A percentile compares a stretch with the other conserved stretches of the same genome.
Conservation (phyloP, 2,113 vertebrate genomes). For the Aramus guarauna region DNA sequence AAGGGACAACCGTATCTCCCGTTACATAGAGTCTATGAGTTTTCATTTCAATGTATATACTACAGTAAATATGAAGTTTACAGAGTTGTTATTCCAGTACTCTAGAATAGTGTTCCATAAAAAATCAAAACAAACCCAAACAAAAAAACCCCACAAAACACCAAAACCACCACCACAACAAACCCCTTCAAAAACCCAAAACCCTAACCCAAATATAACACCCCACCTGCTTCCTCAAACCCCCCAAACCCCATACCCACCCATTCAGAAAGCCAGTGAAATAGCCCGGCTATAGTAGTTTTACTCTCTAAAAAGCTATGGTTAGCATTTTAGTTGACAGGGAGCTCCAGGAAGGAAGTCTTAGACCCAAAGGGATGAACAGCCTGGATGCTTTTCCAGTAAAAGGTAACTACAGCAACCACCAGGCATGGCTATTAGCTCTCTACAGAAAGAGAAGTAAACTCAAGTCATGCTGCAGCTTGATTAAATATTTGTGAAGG, state of each 20-base stretch:
- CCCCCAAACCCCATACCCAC: fast-evolving
- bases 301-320: not conserved
- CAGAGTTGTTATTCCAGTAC: not conserved
- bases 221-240: not conserved
- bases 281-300: not conserved
- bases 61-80: not conserved
- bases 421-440: not conserved
- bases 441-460: not conserved
- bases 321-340: not conserved
- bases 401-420: slow-evolving; percentile 49
- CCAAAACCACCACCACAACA: no score
- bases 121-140: not conserved
- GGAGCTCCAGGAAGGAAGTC: not conserved
- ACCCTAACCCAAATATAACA: not conserved
- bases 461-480: not conserved
- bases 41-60: not conserved
- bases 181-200: fast-evolving
- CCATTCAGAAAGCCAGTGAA: not conserved
- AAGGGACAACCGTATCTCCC: not conserved
- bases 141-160: not conserved
- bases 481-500: slow-evolving; percentile 78
- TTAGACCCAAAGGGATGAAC: not conserved
- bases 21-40: not conserved
- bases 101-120: not conserved
- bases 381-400: not conserved